Conservation (phyloP, 2,888 invertebrate species). For the Scaptomyza parva region DNA sequence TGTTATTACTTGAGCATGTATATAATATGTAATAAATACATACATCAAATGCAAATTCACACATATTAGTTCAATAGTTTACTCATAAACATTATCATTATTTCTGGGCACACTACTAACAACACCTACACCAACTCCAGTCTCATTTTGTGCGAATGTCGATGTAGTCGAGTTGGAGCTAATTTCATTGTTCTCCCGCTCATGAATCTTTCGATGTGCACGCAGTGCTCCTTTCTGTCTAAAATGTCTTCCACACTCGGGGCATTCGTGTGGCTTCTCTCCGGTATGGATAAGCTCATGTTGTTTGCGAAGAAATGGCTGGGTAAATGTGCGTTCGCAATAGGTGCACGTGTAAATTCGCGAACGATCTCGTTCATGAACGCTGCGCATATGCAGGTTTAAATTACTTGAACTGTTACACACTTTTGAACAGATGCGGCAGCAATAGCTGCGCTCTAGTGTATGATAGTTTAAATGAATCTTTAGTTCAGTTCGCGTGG, state of each 20-base stretch:
- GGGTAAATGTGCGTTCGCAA: conserved; percentile 80
- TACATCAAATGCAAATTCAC: neutral
- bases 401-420: conserved; percentile 81
- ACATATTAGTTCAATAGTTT: neutral
- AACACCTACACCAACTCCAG: neutral
- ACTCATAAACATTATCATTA: conserved; percentile 3
- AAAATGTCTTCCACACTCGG: conserved; percentile 77
- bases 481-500: conserved; percentile 81
- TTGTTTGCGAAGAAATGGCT: conserved; percentile 79
- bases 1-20: neutral
- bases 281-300: conserved; percentile 83
- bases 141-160: neutral
- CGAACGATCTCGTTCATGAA: conserved; percentile 79
- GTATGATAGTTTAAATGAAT: conserved; percentile 83
- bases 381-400: conserved; percentile 76
- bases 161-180: neutral
- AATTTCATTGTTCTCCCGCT: conserved; percentile 26
- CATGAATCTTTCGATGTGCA: conserved; percentile 79
- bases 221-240: conserved; percentile 79
- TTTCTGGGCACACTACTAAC: neutral
- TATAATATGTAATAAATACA: neutral
- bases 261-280: conserved; percentile 81
- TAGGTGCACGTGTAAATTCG: conserved; percentile 74
- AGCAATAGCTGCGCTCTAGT: conserved; percentile 78
- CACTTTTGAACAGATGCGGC: conserved; percentile 76